Base-by-base conservation (phyloP, 2,797 vertebrate species). In the Sylvia borin region DNA sequence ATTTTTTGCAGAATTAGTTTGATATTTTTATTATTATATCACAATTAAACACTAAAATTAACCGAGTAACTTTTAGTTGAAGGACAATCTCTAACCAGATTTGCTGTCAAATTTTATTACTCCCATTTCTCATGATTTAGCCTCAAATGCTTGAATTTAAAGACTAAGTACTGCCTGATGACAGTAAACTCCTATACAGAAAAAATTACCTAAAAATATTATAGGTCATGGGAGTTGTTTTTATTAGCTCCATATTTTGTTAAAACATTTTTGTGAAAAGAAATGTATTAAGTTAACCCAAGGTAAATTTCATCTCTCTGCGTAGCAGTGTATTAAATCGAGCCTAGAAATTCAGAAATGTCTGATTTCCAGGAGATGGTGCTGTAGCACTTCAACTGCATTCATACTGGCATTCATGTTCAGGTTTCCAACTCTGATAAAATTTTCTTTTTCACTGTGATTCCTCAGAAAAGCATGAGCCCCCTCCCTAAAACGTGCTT, bases 291-390 rank as follows among this genome's bases (percentile, higher is more conserved):
- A 81, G 66, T 76, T 73, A 42, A 42, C 3, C 3, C 11, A 61
- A 75, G 7, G 50, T 82, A 79, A 24, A 31, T 92, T 83, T 84
- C 3, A 40, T 43, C 18, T 40, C 2, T 57, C 17, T 45, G 2
- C 8, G 10, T 57, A n/a, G 50, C 32, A 20, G 10, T 36, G 9
- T 27, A 13, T 64, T 58, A 73, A 34, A 34, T 14, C 10, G 0
- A 2, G 8, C 57, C 65, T 50, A 57, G 36, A 42, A 81, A 75
- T 40, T 54, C 68, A 73, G 45, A 72, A 47, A 64, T 32, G 10
- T 45, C 25, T 4, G 5, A 14, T 27, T 84, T 92, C 97, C 97
- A 97, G 96, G 80, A 97, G 97, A 93, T 97, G 97, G 97, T 94
- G 95, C 85, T 96, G 50, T 80, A 88, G 88, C 54, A 48, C 96